phyloP scores from a whole-genome alignment of 1,140 invertebrate species.

The Heliconius nattereri region DNA sequence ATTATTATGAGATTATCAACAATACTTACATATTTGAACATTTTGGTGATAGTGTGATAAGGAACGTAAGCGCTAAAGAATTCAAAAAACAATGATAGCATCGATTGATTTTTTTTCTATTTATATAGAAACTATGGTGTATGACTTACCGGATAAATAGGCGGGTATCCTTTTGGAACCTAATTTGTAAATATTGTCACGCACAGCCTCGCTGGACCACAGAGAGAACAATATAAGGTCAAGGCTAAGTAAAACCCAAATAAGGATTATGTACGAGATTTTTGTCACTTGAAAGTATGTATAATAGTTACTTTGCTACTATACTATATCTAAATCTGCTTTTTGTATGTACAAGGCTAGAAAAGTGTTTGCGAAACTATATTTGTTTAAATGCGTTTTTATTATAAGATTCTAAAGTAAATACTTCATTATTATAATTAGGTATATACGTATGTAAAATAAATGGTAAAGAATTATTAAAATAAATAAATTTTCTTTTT shows the following conservation, averaged over 20 bases:
- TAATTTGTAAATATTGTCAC: conserved; percentile 62
- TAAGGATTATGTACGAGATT: conserved; percentile 21
- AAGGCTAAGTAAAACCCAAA: conserved; percentile 48
- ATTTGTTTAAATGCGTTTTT: background rate
- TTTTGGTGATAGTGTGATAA: conserved; percentile 37
- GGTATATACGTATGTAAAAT: too few species aligned
- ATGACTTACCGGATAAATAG: conserved; percentile 57
- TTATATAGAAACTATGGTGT: conserved; percentile 53
- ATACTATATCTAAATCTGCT: conserved; percentile 16
- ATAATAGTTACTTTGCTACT: conserved; percentile 18
- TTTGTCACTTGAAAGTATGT: conserved; percentile 24
- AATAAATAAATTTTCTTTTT: too few species aligned
- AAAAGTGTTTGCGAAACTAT: background rate
- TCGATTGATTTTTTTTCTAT: conserved; percentile 50
- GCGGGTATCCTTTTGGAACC: conserved; percentile 57
- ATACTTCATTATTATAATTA: too few species aligned
- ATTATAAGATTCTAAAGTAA: too few species aligned
- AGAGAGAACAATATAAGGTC: conserved; percentile 55
- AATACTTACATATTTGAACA: conserved; percentile 79
- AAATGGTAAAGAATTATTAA: too few species aligned
- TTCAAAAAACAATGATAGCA: conserved; percentile 46
- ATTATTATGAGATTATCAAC: background rate
- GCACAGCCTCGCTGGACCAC: conserved; percentile 56
- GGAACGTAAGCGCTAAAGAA: conserved; percentile 21
- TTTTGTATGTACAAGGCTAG: conserved; percentile 17